phyloP scores from a whole-genome alignment of 2,113 vertebrate genomes.

The Porphyrio hochstetteri region DNA sequence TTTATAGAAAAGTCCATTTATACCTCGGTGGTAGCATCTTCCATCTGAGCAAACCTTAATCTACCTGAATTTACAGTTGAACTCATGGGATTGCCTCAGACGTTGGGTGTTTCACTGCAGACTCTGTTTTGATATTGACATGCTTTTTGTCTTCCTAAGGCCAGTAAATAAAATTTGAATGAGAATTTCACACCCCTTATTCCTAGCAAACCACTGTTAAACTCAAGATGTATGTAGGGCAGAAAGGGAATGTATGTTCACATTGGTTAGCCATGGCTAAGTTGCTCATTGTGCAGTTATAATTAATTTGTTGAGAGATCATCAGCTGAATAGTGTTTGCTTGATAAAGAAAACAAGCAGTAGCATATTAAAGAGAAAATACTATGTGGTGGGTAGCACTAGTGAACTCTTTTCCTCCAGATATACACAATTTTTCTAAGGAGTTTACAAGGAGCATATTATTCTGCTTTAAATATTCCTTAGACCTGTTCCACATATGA shows the following conservation, averaged over 20 bases:
- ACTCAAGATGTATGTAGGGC: accelerated
- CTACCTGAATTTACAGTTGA: neutral
- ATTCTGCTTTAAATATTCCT: neutral
- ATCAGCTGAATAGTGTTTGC: neutral
- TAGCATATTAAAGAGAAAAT: neutral
- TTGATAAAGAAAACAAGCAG: neutral
- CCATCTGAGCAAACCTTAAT: neutral
- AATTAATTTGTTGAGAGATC: neutral
- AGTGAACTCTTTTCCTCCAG: neutral
- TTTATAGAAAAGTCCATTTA: neutral
- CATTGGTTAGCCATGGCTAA: neutral
- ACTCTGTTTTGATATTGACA: neutral
- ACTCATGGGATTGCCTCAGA: neutral
- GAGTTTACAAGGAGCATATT: neutral
- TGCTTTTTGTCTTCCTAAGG: neutral
- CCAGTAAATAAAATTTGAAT: neutral
- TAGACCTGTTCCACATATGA: neutral
- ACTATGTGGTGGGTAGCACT: neutral
- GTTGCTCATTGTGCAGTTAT: neutral
- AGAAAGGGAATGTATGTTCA: neutral
- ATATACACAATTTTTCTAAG: neutral
- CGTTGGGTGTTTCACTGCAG: neutral
- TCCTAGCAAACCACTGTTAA: neutral
- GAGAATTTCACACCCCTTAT: neutral
- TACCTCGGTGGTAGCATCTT: neutral